Evolutionary conservation across 2,113 vertebrate species (phyloP), one percentile per base, ranked within the genome.

Genomic region (Gnathonemus echidnorhynchus): DNA sequence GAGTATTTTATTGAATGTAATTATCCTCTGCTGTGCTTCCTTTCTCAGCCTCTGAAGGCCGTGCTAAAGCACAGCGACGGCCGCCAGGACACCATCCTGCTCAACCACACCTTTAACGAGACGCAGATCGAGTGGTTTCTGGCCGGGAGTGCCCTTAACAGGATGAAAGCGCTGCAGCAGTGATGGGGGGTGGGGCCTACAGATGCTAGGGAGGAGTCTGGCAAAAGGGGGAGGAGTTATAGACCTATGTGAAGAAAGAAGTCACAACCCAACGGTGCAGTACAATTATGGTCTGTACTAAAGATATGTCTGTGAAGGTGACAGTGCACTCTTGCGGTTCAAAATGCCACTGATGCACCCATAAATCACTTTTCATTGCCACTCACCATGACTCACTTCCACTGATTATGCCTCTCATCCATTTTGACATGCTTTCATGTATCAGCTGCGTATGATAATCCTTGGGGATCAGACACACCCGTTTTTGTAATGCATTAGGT

Each of bases 21-120:
- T 52, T 17, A 2, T 46, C 10, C 24, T n/a, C 3, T 27, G 21
- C 83, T 49, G 77, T 89, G 80, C 11, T 87, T 50, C 45, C 86
- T 89, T 21, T 48, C 52, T 0, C 92, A 99, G 98, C 95, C 98
- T 80, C 94, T 99, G 85, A 95, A 93, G 0, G 99, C 97, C 3
- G 91, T 97, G 87, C 95, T 99, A 93, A 98, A 98, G 93, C 98
- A 99, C 95, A 96, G 95, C 58, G 98, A 99, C 0, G 97, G 98
- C 90, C 98, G 96, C 90, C 95, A 96, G 93, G 98, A 99, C 85
- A 96, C 95, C 87, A 94, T 99, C 92, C 89, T 95, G 45, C 94
- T 99, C 90, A 98, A 97, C 94, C 98, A 99, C 95, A 99, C 96
- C 94, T 99, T 99, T 95, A 99, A 99, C 1, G 97, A 99, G 95